Percentiles rank a stretch among this genome's conserved stretches.
phyloP scores from a whole-genome alignment of 1,140 invertebrate genomes.

The Drosophila neocordata region DNA sequence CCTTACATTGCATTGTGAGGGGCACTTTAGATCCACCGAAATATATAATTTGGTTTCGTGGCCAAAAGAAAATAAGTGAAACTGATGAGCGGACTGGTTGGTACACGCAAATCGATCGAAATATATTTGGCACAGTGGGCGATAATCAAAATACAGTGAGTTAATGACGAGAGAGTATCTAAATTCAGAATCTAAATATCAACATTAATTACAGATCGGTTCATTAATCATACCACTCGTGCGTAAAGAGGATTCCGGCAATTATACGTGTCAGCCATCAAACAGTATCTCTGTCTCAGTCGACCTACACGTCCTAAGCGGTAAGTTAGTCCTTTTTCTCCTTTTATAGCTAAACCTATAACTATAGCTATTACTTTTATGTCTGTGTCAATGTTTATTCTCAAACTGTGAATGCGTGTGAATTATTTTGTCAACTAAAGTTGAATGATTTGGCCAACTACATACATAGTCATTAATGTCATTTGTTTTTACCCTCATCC shows the following conservation, averaged over 20 bases:
- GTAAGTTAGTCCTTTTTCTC: slow-evolving; percentile 51
- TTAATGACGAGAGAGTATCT: slow-evolving; percentile 23
- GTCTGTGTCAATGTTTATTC: slow-evolving; percentile 15
- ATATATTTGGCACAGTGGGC: slow-evolving; percentile 74
- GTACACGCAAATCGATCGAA: slow-evolving; percentile 79
- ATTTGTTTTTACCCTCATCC: slow-evolving; percentile 54
- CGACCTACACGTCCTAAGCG: slow-evolving; percentile 81
- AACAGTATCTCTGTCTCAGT: slow-evolving; percentile 79
- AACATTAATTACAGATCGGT: slow-evolving; percentile 75
- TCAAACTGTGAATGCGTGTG: slow-evolving; percentile 38
- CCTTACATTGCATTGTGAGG: slow-evolving; percentile 85
- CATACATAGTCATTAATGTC: slow-evolving; percentile 62
- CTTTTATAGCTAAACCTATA: background rate
- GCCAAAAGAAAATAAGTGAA: slow-evolving; percentile 86
- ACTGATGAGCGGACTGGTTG: slow-evolving; percentile 71
- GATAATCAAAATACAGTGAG: slow-evolving; percentile 81
- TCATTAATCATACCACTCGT: slow-evolving; percentile 88
- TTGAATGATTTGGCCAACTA: slow-evolving; percentile 60
- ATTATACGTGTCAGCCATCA: slow-evolving; percentile 82
- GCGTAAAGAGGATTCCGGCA: slow-evolving; percentile 80
- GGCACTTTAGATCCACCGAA: slow-evolving; percentile 85
- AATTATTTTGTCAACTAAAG: slow-evolving; percentile 48
- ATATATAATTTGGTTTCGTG: slow-evolving; percentile 86
- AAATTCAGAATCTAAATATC: slow-evolving; percentile 23
- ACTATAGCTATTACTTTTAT: slow-evolving; percentile 19